These are phyloP conservation scores for Tyto alba DNA, from an alignment of 2,113 vertebrate genomes.

Conservation along the genomic window DNA sequence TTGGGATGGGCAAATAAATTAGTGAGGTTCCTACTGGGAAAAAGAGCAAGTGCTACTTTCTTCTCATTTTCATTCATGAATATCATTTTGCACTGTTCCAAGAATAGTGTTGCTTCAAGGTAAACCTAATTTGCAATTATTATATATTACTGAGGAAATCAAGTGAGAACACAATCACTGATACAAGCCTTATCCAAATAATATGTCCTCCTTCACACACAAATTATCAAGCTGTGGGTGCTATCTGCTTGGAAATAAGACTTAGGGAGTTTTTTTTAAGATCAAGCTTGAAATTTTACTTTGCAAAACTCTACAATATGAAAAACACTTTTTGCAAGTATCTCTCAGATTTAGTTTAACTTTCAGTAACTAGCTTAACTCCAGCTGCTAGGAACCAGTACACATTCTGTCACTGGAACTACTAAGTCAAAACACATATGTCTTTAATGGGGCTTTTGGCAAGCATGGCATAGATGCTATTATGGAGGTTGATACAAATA, in stretches of 20 bases:
- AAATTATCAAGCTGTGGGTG: not conserved
- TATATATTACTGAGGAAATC: not conserved
- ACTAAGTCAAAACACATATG: conserved; percentile 51
- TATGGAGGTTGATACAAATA: conserved; percentile 33
- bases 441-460: conserved; percentile 72
- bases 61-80: not conserved
- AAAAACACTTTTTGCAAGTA: not conserved
- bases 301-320: not conserved
- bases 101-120: not conserved
- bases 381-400: conserved; percentile 33
- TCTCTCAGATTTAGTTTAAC: not conserved
- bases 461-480: conserved; percentile 17
- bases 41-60: not conserved
- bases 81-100: not conserved
- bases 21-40: not conserved
- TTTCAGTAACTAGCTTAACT: conserved; percentile 22
- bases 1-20: not conserved
- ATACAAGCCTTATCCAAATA: not conserved
- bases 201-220: not conserved
- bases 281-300: not conserved
- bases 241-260: not conserved
- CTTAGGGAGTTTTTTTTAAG: not conserved
- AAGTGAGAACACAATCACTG: not conserved
- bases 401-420: conserved; percentile 40
- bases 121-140: not conserved